Base-by-base conservation (phyloP, 2,113 vertebrate genomes). In the Galeopterus variegatus region DNA sequence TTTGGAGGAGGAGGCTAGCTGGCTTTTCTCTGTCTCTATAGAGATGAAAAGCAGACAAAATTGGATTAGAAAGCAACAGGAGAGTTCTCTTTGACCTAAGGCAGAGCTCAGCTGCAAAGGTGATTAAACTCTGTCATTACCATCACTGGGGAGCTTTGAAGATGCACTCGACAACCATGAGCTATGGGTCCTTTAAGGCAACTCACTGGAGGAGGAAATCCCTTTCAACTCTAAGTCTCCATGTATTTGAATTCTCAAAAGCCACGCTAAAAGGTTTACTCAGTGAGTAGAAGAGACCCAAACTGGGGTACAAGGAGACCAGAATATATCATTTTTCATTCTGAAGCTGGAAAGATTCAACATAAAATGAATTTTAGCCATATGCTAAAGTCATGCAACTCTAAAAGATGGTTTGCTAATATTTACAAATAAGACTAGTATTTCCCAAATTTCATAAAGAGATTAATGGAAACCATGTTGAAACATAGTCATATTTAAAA, bases 31-130 rank as follows among this genome's bases (percentile, higher is more conserved):
- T 28, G 64, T 95, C 75, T 97, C 86, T 87, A 54, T 6, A 89
- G 79, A 97, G 73, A 96, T 95, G 52, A 94, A 83, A 93, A 88
- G 50, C 88, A 95, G 52, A 90, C 75, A 83, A 96, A 97, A 97
- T 70, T 83, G 58, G 79, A 95, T 97, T 88, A 96, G 73, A 85
- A 94, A 65, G 56, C 60, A 91, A 72, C 21, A 48, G 73, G 88
- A 92, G 94, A 92, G 79, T n/a, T 92, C 65, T 76, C 26, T 86
- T 36, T 86, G 73, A 95, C 87, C 93, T 77, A 62, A 91, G 79
- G 75, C 84, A 96, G 88, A 94, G 81, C 58, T 90, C 88, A 81
- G 75, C 64, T 76, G 60, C 84, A 73, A 76, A 95, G 80, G 72
- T 89, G 80, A 90, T 73, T 54, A 85, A 94, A 87, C 70, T 93